These are phyloP conservation scores for Bufo bufo DNA, from an alignment of 2,113 vertebrate species.

Conservation along the genomic window DNA sequence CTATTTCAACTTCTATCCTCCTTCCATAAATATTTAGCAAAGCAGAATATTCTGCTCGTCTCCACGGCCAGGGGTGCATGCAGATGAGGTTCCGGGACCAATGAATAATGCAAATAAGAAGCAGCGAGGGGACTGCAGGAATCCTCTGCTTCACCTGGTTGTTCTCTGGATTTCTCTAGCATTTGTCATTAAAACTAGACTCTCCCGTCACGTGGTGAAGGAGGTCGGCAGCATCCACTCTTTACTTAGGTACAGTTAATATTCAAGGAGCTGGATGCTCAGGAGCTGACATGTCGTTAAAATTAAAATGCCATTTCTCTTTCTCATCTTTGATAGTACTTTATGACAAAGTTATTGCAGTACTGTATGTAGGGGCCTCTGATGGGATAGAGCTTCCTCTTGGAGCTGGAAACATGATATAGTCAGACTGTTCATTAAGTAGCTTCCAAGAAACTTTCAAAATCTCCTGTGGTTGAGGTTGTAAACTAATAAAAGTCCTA, in stretches of 20 bases:
- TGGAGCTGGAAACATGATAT: not conserved
- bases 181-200: constrained; percentile 78
- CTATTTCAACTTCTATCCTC: constrained; percentile 18
- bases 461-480: not conserved
- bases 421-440: not conserved
- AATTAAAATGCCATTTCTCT: constrained; percentile 76
- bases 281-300: constrained; percentile 71
- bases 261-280: constrained; percentile 63
- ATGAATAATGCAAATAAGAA: constrained; percentile 82
- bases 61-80: constrained; percentile 71
- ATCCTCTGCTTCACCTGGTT: constrained; percentile 74
- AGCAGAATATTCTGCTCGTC: constrained; percentile 61
- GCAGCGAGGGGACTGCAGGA: constrained; percentile 74
- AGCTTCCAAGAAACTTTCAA: not conserved
- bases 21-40: constrained; percentile 63
- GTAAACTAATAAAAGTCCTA: not conserved
- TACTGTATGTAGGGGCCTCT: constrained; percentile 67
- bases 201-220: constrained; percentile 70
- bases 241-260: constrained; percentile 68
- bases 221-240: constrained; percentile 67
- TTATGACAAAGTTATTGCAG: constrained; percentile 63
- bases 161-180: constrained; percentile 73
- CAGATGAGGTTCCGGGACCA: constrained; percentile 76
- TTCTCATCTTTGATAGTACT: constrained; percentile 72
- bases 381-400: constrained; percentile 30